Conservation (phyloP, 1,140 invertebrate species). For the Kradibia gibbosae region DNA sequence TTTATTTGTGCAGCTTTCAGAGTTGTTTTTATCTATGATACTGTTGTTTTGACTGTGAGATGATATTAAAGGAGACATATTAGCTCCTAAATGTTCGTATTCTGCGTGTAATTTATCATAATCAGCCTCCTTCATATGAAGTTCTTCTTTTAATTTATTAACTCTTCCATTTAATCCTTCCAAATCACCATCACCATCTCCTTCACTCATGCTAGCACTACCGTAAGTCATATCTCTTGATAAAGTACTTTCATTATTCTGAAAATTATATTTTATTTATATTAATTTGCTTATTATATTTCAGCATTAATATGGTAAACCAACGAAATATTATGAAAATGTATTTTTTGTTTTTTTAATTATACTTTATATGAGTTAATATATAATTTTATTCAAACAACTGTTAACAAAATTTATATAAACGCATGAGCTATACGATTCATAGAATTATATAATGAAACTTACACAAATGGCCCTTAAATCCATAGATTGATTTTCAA, state of each 20-base stretch:
- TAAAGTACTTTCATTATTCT: constrained; percentile 60
- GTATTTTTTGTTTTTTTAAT: too few species aligned
- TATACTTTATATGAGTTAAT: too few species aligned
- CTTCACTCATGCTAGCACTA: constrained; percentile 69
- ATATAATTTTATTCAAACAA: too few species aligned
- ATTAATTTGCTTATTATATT: neutral
- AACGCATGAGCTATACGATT: neutral
- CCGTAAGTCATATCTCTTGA: constrained; percentile 63
- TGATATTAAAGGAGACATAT: constrained; percentile 67
- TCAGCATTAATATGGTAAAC: too few species aligned
- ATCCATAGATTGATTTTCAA: constrained; percentile 53
- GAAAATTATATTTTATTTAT: constrained; percentile 11
- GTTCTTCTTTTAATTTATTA: constrained; percentile 63
- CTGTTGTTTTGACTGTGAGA: constrained; percentile 67
- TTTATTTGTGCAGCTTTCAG: constrained; percentile 63
- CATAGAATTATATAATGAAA: constrained; percentile 6
- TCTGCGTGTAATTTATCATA: constrained; percentile 67
- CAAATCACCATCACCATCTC: constrained; percentile 68
- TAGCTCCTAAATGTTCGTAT: constrained; percentile 65
- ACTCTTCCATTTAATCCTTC: constrained; percentile 67
- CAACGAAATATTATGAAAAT: too few species aligned
- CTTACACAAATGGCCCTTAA: constrained; percentile 57
- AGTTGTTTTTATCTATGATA: constrained; percentile 61
- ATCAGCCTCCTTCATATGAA: constrained; percentile 67
- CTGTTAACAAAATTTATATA: neutral